A percentile compares a stretch with the other conserved stretches of the same genome.
These are phyloP conservation scores for Lasioglossum oenotherae DNA, from an alignment of 2,888 invertebrate genomes.

Conservation along the genomic window DNA sequence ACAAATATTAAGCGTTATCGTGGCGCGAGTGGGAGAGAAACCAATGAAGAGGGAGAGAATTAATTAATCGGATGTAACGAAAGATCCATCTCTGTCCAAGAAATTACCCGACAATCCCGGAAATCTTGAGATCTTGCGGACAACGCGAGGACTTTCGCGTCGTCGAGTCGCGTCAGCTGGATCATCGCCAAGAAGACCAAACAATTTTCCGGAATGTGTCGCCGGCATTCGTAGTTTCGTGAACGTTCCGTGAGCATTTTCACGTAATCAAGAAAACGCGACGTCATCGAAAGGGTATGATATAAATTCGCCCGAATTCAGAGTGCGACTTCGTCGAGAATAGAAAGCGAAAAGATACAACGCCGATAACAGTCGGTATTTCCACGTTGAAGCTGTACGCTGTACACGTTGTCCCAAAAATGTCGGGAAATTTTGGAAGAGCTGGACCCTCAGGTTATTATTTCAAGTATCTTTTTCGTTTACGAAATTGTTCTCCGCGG, in stretches of 20 bases:
- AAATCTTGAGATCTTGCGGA: conserved; percentile 29
- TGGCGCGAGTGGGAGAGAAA: too few relatives aligned
- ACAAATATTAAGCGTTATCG: too few relatives aligned
- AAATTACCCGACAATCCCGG: neutral
- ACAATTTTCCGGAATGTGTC: conserved; percentile 50
- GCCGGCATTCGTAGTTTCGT: conserved; percentile 1
- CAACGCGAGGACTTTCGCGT: conserved; percentile 25
- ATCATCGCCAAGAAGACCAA: conserved; percentile 53
- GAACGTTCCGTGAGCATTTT: conserved; percentile 45
- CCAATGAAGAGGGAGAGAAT: too few relatives aligned
- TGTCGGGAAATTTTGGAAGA: too few relatives aligned
- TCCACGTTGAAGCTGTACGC: too few relatives aligned
- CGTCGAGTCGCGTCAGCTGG: conserved; percentile 26
- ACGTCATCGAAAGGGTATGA: neutral
- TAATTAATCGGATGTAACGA: neutral
- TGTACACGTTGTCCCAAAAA: too few relatives aligned
- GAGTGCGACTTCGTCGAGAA: neutral
- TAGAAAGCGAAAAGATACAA: neutral
- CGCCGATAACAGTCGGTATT: neutral
- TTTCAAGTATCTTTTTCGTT: too few relatives aligned
- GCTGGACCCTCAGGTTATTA: too few relatives aligned
- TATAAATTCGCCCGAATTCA: neutral
- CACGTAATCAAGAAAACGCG: conserved; percentile 51
- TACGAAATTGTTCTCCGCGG: too few relatives aligned
- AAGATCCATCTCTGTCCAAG: neutral